A percentile compares a stretch with the other conserved stretches of the same genome.
phyloP scores from a whole-genome alignment of 2,797 vertebrate genomes.

The Myioborus miniatus region DNA sequence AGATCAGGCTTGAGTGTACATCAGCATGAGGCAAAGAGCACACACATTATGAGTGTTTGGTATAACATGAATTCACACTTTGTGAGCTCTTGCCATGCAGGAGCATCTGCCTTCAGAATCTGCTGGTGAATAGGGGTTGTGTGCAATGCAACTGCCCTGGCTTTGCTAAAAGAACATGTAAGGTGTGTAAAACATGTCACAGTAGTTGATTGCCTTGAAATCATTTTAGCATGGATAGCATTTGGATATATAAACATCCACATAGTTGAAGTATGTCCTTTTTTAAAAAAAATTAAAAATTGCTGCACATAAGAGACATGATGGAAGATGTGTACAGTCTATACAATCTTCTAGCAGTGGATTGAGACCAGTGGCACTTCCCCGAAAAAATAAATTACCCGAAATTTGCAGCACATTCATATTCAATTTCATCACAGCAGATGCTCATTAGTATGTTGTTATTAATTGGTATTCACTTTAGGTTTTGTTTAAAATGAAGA shows the following conservation, averaged over 20 bases:
- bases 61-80: neutral
- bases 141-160: neutral
- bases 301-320: constrained; percentile 55
- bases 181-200: constrained; percentile 5
- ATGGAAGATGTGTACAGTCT: constrained; percentile 73
- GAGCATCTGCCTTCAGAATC: neutral
- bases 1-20: neutral
- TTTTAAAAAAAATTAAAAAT: constrained; percentile 62
- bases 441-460: constrained; percentile 89
- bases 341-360: constrained; percentile 74
- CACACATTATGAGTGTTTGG: neutral
- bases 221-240: neutral
- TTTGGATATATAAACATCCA: constrained; percentile 42
- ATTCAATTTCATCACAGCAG: constrained; percentile 88
- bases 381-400: constrained; percentile 83
- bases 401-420: constrained; percentile 85
- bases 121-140: neutral
- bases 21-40: neutral
- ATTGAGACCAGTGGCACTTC: constrained; percentile 81
- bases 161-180: neutral
- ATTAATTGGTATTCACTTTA: constrained; percentile 89
- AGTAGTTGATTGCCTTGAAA: neutral
- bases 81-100: neutral
- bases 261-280: constrained; percentile 32
- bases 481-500: constrained; percentile 89